Evolutionary conservation across 1,140 invertebrate genomes (phyloP).

Genomic region (Adoxophyes honmai): DNA sequence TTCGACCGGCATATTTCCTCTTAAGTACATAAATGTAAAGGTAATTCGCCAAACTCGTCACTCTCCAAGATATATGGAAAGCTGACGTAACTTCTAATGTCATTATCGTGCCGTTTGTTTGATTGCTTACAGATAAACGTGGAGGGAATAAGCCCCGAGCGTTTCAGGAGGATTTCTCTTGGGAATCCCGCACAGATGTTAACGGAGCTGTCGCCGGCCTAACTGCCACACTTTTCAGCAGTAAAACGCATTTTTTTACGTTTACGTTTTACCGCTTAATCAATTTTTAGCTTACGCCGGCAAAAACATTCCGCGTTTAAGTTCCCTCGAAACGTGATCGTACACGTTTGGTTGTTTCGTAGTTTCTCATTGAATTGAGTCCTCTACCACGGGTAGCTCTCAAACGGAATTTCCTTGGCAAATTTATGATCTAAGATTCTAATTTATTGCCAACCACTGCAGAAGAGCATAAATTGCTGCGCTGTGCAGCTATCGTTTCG

Average conservation of each 20-base stretch:
- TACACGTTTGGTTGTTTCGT: no score
- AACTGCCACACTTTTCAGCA: background rate
- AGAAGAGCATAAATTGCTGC: slow-evolving; percentile 55
- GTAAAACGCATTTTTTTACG: background rate
- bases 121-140: slow-evolving; percentile 48
- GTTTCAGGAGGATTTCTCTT: slow-evolving; percentile 34
- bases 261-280: background rate
- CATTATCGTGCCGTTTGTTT: slow-evolving; percentile 49
- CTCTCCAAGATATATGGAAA: slow-evolving; percentile 27
- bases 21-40: no score
- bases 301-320: no score
- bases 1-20: no score
- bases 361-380: no score
- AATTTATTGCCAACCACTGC: slow-evolving; percentile 52
- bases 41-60: background rate
- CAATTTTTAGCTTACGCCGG: no score
- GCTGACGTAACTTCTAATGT: slow-evolving; percentile 33
- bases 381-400: background rate
- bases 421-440: slow-evolving; percentile 44
- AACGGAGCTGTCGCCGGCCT: background rate
- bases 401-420: background rate
- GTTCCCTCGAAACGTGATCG: no score
- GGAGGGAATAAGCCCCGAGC: slow-evolving; percentile 28
- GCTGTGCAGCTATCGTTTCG: slow-evolving; percentile 30
- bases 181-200: slow-evolving; percentile 26